Conservation (phyloP, 2,113 vertebrate species). For the Burhinus bistriatus region DNA sequence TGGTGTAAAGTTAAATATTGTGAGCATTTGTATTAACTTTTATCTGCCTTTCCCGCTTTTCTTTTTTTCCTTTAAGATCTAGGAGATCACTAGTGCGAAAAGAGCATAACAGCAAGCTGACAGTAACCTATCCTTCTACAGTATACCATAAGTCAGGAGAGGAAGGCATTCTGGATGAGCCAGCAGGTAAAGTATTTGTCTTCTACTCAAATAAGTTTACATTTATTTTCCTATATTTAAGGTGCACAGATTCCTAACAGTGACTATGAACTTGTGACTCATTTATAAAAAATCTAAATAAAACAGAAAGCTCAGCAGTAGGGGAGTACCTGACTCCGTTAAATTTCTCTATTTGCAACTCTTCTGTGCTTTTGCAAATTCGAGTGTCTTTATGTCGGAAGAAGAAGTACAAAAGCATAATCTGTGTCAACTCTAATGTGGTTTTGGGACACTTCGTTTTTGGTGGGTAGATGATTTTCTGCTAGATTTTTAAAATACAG, state of each 20-base stretch:
- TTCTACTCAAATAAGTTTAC: neutral
- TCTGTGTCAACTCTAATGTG: neutral
- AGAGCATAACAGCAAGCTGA: slow-evolving; percentile 95
- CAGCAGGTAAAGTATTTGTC: neutral
- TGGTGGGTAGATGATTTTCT: neutral
- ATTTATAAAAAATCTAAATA: neutral
- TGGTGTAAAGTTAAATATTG: neutral
- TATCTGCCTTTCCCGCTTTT: neutral
- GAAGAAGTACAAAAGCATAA: neutral
- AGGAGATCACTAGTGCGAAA: slow-evolving; percentile 79
- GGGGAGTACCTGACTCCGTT: neutral
- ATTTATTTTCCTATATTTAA: neutral
- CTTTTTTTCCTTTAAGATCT: slow-evolving; percentile 58
- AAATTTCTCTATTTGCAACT: neutral
- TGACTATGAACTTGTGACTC: neutral
- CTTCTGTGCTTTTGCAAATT: neutral
- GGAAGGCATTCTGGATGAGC: neutral
- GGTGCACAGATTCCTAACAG: neutral
- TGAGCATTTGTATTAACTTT: neutral
- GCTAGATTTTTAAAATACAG: neutral
- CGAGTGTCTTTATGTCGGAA: neutral
- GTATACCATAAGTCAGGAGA: slow-evolving; percentile 28
- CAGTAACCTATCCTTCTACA: slow-evolving; percentile 74
- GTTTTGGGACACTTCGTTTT: neutral
- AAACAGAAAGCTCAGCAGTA: neutral